Percentiles rank a stretch among this genome's conserved stretches.
Conservation (phyloP, 2,113 vertebrate genomes). For the Bothrops jararaca region DNA sequence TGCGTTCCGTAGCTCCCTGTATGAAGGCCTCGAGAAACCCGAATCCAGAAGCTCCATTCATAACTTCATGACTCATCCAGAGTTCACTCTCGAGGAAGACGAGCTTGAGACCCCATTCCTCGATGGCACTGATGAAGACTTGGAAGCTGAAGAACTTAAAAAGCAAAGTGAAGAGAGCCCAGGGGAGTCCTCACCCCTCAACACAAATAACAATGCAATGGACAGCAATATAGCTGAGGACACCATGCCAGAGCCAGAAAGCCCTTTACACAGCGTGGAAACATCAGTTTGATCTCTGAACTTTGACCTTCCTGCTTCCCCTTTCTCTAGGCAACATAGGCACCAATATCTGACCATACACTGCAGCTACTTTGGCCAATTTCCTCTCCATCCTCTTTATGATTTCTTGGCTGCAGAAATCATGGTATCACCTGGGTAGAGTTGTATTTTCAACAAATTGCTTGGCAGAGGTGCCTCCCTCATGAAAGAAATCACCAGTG, state of each 20-base stretch:
- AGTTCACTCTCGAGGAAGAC: constrained; percentile 87
- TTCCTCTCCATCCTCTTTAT: neutral
- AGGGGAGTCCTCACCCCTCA: constrained; percentile 48
- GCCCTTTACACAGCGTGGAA: constrained; percentile 74
- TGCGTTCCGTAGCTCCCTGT: constrained; percentile 93
- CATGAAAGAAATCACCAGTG: constrained; percentile 48
- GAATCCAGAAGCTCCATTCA: constrained; percentile 92
- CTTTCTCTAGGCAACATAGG: constrained; percentile 38
- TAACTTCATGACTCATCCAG: constrained; percentile 95
- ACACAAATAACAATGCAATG: constrained; percentile 75
- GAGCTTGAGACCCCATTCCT: constrained; percentile 76
- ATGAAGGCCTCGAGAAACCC: constrained; percentile 86
- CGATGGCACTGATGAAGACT: constrained; percentile 76
- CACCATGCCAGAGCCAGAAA: constrained; percentile 56
- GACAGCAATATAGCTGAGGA: constrained; percentile 62
- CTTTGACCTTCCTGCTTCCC: constrained; percentile 43
- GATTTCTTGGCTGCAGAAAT: constrained; percentile 48
- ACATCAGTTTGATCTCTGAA: constrained; percentile 72
- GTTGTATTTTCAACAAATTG: constrained; percentile 38
- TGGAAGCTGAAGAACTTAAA: constrained; percentile 59
- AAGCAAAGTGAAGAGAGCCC: constrained; percentile 50
- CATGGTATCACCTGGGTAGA: constrained; percentile 43
- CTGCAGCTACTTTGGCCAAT: constrained; percentile 39
- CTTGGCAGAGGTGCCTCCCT: constrained; percentile 49
- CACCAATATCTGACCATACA: constrained; percentile 55